Percentiles rank a stretch among this genome's conserved stretches.
Evolutionary conservation across 2,113 vertebrate species (phyloP).

Genomic region (Lepidothrix coronata): DNA sequence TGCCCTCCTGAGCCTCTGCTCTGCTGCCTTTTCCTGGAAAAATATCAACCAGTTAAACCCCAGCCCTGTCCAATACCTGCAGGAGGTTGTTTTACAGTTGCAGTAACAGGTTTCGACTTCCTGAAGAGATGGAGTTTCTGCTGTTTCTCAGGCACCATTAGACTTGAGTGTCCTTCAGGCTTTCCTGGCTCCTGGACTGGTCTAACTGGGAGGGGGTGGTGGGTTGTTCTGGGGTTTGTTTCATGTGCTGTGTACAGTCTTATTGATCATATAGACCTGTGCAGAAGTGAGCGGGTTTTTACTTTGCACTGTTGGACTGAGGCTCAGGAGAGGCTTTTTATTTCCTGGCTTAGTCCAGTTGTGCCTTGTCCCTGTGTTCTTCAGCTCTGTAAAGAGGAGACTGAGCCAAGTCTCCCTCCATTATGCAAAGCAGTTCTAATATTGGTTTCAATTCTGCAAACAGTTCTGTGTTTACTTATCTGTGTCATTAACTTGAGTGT

Average conservation of each 20-base stretch:
- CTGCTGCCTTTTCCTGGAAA: neutral
- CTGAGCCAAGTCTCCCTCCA: neutral
- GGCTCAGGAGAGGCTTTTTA: neutral
- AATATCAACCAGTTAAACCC: neutral
- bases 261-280: rapidly evolving
- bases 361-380: neutral
- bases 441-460: neutral
- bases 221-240: neutral
- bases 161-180: neutral
- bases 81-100: neutral
- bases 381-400: neutral
- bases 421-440: neutral
- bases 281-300: neutral
- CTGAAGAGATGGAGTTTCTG: neutral
- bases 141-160: no score
- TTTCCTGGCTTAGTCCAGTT: neutral
- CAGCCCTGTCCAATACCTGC: neutral
- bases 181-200: neutral
- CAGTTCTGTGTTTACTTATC: neutral
- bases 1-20: neutral
- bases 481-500: neutral
- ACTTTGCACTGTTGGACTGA: neutral
- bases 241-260: neutral
- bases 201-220: neutral
- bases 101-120: neutral